Conservation (phyloP, 2,797 vertebrate species). For the Acipenser ruthenus region DNA sequence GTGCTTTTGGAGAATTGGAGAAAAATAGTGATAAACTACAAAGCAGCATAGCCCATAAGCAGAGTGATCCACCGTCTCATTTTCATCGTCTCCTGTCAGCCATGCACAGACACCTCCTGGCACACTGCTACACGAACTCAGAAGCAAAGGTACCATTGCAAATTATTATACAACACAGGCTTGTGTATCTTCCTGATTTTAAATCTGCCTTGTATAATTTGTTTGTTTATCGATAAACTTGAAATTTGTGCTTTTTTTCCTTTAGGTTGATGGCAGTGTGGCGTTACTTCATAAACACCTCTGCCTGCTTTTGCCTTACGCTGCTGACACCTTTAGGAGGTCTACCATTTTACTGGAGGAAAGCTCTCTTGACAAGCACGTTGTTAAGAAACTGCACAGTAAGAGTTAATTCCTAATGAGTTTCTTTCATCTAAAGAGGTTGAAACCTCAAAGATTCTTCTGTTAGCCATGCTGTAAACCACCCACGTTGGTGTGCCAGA, state of each 20-base stretch:
- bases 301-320: conserved; percentile 62
- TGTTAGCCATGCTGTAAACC: neutral
- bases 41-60: conserved; percentile 45
- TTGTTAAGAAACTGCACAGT: conserved; percentile 66
- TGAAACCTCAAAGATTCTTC: too few species aligned
- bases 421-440: too few species aligned
- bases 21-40: conserved; percentile 74
- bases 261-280: conserved; percentile 59
- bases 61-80: conserved; percentile 62
- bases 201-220: too few species aligned
- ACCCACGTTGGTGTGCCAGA: neutral
- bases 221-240: neutral
- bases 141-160: conserved; percentile 46
- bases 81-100: conserved; percentile 68
- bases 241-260: conserved; percentile 14
- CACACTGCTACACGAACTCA: conserved; percentile 62
- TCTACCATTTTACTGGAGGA: conserved; percentile 60
- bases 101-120: conserved; percentile 67
- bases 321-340: conserved; percentile 60
- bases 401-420: conserved; percentile 25
- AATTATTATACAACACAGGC: neutral
- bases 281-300: conserved; percentile 63
- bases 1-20: conserved; percentile 68
- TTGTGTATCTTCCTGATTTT: too few species aligned
- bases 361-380: conserved; percentile 58